Evolutionary conservation across 1,140 invertebrate genomes (phyloP).

Genomic region (Ladona fulva): DNA sequence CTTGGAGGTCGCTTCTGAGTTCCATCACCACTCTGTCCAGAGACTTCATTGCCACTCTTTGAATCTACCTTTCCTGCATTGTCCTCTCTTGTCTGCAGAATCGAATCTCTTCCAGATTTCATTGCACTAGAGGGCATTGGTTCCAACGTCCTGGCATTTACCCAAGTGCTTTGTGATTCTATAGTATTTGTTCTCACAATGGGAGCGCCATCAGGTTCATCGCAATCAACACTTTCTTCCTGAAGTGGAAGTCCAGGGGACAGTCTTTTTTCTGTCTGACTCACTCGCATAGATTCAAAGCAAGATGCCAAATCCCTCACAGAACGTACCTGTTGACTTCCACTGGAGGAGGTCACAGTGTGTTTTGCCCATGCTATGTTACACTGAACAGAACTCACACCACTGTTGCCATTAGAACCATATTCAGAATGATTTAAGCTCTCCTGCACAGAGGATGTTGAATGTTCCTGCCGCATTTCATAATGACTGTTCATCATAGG

Average conservation of each 20-base stretch:
- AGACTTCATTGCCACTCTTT: constrained; percentile 10
- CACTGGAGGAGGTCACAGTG: background rate
- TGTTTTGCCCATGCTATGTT: background rate
- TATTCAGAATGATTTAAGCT: background rate
- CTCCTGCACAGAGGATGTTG: background rate
- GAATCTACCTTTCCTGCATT: background rate
- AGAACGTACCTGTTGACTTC: constrained; percentile 43
- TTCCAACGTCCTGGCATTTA: background rate
- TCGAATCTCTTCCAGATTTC: background rate
- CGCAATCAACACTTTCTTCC: background rate
- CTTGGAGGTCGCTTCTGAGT: constrained; percentile 24
- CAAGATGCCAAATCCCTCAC: constrained; percentile 73
- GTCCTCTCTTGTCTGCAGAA: background rate
- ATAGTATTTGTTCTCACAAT: background rate
- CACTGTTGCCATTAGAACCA: background rate
- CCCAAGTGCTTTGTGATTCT: background rate
- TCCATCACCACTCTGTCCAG: constrained; percentile 18
- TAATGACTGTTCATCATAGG: background rate
- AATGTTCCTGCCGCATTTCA: background rate
- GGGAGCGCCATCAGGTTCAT: background rate
- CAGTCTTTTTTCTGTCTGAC: constrained; percentile 14
- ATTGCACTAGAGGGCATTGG: background rate
- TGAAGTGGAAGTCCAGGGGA: background rate
- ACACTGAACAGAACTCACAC: constrained; percentile 25
- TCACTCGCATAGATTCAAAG: constrained; percentile 59